Evolutionary conservation across 2,113 vertebrate genomes (phyloP).

Genomic region (Ammodramus savannarum): DNA sequence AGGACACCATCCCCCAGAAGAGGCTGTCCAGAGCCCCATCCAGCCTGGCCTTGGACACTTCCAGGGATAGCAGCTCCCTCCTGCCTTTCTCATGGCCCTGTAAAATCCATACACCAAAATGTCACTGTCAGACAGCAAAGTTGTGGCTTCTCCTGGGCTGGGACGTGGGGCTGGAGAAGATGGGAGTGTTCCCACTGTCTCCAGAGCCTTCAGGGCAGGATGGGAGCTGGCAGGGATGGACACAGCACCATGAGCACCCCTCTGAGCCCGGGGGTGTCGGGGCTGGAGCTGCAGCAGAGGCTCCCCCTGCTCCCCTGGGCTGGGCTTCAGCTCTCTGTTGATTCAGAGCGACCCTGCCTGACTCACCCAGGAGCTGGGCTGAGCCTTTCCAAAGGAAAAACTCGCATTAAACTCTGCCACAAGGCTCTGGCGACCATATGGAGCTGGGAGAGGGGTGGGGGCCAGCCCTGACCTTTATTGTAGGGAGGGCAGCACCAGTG

Average conservation of each 20-base stretch:
- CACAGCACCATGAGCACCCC: accelerated
- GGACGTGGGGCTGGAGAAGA: neutral
- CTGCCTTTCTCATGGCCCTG: neutral
- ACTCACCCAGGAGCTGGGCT: neutral
- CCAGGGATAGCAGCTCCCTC: neutral
- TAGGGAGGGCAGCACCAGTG: neutral
- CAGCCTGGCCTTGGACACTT: neutral
- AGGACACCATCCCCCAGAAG: neutral
- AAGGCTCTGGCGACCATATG: neutral
- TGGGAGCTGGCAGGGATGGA: accelerated
- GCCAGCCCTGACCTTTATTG: conserved; percentile 14
- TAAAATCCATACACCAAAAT: neutral
- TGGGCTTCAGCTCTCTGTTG: accelerated
- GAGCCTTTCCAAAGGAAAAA: neutral
- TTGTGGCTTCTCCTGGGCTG: neutral
- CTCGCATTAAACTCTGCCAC: neutral
- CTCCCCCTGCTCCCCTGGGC: neutral
- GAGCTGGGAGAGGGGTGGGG: neutral
- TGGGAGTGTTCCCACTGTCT: neutral
- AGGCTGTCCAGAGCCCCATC: neutral
- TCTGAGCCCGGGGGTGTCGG: accelerated
- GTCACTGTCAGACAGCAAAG: neutral
- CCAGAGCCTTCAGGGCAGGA: neutral
- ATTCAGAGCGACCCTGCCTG: neutral
- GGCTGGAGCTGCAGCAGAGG: neutral